Base-by-base conservation (phyloP, 1,140 invertebrate genomes). In the Archivesica marissinica region DNA sequence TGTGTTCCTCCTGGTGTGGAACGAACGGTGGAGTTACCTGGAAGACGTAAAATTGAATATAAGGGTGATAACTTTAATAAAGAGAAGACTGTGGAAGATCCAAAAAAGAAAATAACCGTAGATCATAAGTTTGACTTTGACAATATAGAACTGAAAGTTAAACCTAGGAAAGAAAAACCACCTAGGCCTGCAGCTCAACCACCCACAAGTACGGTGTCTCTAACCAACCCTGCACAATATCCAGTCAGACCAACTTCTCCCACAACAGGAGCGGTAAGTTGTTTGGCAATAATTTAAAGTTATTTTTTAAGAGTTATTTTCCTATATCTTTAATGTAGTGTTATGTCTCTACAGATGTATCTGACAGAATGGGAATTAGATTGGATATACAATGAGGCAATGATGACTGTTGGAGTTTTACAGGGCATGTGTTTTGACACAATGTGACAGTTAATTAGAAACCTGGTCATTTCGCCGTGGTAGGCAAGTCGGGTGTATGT, bases 91-190 rank as follows among this genome's bases (percentile, higher is more conserved):
- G 39, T 9, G 41, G 79, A 81, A 72, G 20, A 3, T 25, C 3
- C n/a, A 7, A 83, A 83, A 50, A 83, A 83, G 70, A 75, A 64
- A 39, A 75, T 75, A 20, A 74, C 54, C 17, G 68, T 75, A 23
- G 38, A n/a, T 72, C 50, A 59, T 61, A 83, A 83, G 25, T 83
- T 83, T 64, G 44, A 54, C 20, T 83, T 83, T 64, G 70, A 64
- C 0, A 70, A 74, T 33, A 44, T 61, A 17, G 80, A 83, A 56
- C 0, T 47, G 13, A 75, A 61, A 44, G 17, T 25, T 28, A 30
- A 7, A 30, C 78, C 78, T 7, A 44, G 41, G n/a, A 79, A 79
- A 39, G 50, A 30, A 23, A 59, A 59, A 33, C 41, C 56, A 50
- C 68, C 68, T 47, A 72, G 68, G 33, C 77, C 77, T 39, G 56